Evolutionary conservation across 2,888 invertebrate species (phyloP).

Genomic region (Lysandra coridon): DNA sequence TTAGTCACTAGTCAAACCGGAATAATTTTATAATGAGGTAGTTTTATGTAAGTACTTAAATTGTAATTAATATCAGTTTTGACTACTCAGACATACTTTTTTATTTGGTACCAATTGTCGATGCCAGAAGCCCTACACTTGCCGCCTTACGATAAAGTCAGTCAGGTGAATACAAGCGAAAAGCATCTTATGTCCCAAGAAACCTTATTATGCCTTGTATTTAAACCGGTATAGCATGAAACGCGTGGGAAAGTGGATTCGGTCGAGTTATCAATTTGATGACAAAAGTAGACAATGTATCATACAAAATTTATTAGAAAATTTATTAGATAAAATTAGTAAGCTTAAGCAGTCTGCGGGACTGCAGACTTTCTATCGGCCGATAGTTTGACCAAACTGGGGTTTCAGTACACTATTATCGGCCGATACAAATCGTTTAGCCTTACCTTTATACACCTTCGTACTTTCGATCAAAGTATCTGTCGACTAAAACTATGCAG

Average conservation of each 20-base stretch:
- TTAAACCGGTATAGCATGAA: background rate
- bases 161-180: slow-evolving; percentile 24
- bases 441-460: no score
- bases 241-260: slow-evolving; percentile 20
- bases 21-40: no score
- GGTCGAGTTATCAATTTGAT: background rate
- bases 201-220: slow-evolving; percentile 14
- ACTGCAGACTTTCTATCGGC: no score
- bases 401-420: no score
- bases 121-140: background rate
- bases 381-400: no score
- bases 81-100: background rate
- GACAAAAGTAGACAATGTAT: background rate
- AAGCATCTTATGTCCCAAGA: slow-evolving; percentile 25
- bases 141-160: slow-evolving; percentile 21
- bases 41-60: no score
- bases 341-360: no score
- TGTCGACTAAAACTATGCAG: no score
- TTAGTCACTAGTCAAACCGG: no score
- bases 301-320: background rate
- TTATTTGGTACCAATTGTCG: background rate
- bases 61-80: background rate
- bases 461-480: no score
- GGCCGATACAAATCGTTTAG: no score
- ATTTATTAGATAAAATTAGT: no score